Conservation (phyloP, 2,888 invertebrate genomes). For the Formica aserva region DNA sequence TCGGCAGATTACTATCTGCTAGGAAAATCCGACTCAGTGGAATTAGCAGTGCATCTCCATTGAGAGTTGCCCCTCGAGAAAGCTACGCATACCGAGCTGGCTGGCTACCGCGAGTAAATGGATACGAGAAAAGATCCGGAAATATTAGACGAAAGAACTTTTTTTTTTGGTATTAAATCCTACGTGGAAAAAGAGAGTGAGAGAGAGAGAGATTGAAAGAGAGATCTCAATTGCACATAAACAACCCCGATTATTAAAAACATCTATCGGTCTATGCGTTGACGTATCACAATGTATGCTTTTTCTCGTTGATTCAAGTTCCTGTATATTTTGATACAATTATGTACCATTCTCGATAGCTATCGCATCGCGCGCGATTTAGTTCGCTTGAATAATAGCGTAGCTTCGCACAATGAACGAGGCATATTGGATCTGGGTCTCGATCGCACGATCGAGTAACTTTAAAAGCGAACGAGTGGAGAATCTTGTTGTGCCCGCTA, state of each 20-base stretch:
- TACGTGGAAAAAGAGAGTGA: not conserved
- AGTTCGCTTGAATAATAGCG: slow-evolving; percentile 10
- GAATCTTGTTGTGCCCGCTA: slow-evolving; percentile 45
- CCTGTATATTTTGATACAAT: not conserved
- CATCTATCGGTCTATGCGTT: not conserved
- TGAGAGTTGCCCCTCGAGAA: slow-evolving; percentile 30
- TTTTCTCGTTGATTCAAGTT: slow-evolving; percentile 2
- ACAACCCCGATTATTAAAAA: not conserved
- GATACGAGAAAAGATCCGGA: slow-evolving; percentile 40
- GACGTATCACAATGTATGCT: not conserved
- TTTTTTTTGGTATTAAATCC: slow-evolving; percentile 33
- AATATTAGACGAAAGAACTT: slow-evolving; percentile 43
- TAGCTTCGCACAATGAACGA: slow-evolving; percentile 20
- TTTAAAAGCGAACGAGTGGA: slow-evolving; percentile 56
- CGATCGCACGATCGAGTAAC: slow-evolving; percentile 74
- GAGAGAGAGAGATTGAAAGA: not conserved
- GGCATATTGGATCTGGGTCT: slow-evolving; percentile 45
- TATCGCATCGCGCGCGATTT: slow-evolving; percentile 23
- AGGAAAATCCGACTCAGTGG: slow-evolving; percentile 48
- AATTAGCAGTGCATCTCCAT: slow-evolving; percentile 62
- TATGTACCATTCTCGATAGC: slow-evolving; percentile 23
- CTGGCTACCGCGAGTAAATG: slow-evolving; percentile 17
- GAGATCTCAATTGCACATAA: slow-evolving; percentile 2
- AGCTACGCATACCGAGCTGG: slow-evolving; percentile 23
- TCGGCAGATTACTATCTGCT: slow-evolving; percentile 62